phyloP scores from a whole-genome alignment of 2,888 invertebrate genomes.

The Agrilus mali region DNA sequence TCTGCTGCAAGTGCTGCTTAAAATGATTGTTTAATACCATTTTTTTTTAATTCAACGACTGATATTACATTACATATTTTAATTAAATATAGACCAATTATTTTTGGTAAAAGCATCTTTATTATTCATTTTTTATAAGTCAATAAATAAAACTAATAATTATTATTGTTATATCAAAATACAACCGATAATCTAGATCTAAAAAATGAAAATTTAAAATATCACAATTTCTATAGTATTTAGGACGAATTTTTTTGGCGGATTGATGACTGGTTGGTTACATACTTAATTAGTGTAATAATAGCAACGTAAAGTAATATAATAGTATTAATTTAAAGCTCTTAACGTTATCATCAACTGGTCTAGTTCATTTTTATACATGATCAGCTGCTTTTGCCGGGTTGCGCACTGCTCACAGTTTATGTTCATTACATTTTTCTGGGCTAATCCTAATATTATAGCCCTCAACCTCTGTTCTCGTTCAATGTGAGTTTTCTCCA shows the following conservation, averaged over 20 bases:
- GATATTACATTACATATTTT: no score
- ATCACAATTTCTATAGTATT: conserved; percentile 2
- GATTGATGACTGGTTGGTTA: not conserved
- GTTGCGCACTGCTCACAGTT: conserved; percentile 32
- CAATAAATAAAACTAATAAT: no score
- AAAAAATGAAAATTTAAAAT: conserved; percentile 15
- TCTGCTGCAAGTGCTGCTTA: conserved; percentile 34
- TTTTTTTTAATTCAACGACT: no score
- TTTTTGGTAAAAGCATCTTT: no score
- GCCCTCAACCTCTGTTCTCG: conserved; percentile 35
- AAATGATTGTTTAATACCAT: not conserved
- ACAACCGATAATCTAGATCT: not conserved
- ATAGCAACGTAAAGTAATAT: not conserved
- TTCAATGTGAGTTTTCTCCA: conserved; percentile 36
- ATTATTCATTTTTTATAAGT: no score
- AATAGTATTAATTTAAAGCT: conserved; percentile 21
- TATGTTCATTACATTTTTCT: conserved; percentile 27
- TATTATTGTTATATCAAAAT: not conserved
- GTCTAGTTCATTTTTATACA: conserved; percentile 34
- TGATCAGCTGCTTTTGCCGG: conserved; percentile 31
- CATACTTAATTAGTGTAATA: not conserved
- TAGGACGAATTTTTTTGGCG: conserved; percentile 1
- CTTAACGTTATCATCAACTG: conserved; percentile 31
- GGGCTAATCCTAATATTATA: conserved; percentile 34
- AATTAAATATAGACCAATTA: no score